A percentile compares a stretch with the other conserved stretches of the same genome.
These are phyloP conservation scores for Poicephalus meyeri DNA, from an alignment of 2,113 vertebrate genomes.

Conservation along the genomic window DNA sequence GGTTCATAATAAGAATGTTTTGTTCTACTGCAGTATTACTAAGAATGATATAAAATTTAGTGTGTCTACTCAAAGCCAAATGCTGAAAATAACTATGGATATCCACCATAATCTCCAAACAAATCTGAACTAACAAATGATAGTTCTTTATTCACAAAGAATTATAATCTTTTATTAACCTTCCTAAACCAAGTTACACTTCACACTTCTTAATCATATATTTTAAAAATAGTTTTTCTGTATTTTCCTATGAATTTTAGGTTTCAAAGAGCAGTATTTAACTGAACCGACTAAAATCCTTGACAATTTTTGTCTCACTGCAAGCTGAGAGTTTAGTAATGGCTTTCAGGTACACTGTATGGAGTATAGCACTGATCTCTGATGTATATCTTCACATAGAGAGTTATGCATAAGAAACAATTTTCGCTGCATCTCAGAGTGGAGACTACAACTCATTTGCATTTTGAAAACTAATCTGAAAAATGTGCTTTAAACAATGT, in stretches of 20 bases:
- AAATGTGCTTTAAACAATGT: neutral
- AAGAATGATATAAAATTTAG: neutral
- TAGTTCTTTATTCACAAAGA: neutral
- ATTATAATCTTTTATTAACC: neutral
- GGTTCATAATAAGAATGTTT: neutral
- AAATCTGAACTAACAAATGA: neutral
- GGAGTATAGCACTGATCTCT: neutral
- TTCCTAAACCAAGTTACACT: neutral
- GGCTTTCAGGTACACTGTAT: neutral
- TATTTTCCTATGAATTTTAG: neutral
- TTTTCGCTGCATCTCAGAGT: neutral
- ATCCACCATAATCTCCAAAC: neutral
- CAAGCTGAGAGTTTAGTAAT: neutral
- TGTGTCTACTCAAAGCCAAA: neutral
- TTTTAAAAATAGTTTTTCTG: neutral
- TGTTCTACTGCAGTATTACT: neutral
- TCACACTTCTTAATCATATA: neutral
- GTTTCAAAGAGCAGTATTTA: neutral
- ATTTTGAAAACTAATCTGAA: neutral
- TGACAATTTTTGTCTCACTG: neutral
- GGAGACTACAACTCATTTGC: neutral
- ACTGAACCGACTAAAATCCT: neutral
- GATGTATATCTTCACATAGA: neutral
- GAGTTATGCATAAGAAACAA: neutral
- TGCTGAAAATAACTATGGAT: neutral